Evolutionary conservation across 1,140 invertebrate species (phyloP), one percentile per base, ranked within the genome.

Genomic region (Globodera rostochiensis): DNA sequence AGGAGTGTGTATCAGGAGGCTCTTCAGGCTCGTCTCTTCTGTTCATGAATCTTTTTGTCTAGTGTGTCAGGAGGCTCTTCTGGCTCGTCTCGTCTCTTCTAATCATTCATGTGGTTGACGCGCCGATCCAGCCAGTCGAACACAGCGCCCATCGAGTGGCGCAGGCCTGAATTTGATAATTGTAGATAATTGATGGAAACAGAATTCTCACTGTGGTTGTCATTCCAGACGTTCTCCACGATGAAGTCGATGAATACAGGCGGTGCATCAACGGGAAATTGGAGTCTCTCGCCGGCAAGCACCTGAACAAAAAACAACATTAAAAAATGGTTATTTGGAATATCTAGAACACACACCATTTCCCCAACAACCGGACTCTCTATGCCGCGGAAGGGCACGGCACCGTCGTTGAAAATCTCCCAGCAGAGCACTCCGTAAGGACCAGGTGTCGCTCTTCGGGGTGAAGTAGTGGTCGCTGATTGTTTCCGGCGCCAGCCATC

Each of bases 401-500:
- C 83, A 9, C 81, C 81, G 7, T 82, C 46, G 49, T 15, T 64
- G 67, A 83, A 53, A 19, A 82, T 76, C 49, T 83, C 82, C 80
- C 80, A 81, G 53, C 80, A 81, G 5, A 81, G 53, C 46, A 81
- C 49, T 4, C 83, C 83, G 69, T 47, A 85, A 85, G n/a, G 77
- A 36, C 47, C 69, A 84, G 13, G 79, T 74, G 76, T 84, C 83
- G 11, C 77, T 84, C 36, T 84, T 86, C 9, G 45, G 66, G 0
- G 74, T 85, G 78, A 80, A 85, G 64, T 77, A 81, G 46, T 53
- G 77, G 8, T 57, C 60, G 1, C 64, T 49, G 1, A 85, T 19
- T 15, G 84, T 80, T 66, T 84, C 83, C 6, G 80, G 84, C n/a
- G 83, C 70, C 49, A 84, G 64, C 83, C 84, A 84, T 46, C 77